A percentile compares a stretch with the other conserved stretches of the same genome.
These are phyloP conservation scores for Conomelus anceps DNA, from an alignment of 2,888 invertebrate genomes.

Conservation along the genomic window DNA sequence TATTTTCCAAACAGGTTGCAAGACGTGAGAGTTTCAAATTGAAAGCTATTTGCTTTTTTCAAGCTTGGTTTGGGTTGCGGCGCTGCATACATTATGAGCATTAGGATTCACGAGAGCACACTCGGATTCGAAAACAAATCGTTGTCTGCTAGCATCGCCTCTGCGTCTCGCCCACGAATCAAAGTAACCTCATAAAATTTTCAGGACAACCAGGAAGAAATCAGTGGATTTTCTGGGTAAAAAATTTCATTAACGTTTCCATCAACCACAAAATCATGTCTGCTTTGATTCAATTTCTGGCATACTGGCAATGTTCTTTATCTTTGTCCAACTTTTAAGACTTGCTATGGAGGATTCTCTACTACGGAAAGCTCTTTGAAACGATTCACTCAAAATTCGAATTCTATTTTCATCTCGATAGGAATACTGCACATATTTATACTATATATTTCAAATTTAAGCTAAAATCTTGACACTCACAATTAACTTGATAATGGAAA, in stretches of 20 bases:
- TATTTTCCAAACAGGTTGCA: background rate
- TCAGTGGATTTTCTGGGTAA: background rate
- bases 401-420: background rate
- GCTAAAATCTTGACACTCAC: too few relatives aligned
- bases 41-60: background rate
- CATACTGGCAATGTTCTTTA: background rate
- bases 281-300: background rate
- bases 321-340: background rate
- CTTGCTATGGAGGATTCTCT: background rate
- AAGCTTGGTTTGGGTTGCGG: background rate
- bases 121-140: background rate
- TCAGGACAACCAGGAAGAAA: background rate
- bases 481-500: too few relatives aligned
- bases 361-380: background rate
- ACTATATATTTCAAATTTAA: too few relatives aligned
- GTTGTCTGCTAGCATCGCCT: background rate
- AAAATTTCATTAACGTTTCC: background rate
- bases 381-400: background rate
- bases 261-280: background rate
- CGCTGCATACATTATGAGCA: background rate
- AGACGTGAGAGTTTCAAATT: background rate
- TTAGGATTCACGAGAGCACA: background rate
- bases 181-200: background rate
- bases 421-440: background rate
- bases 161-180: background rate